Base-by-base conservation (phyloP, 2,113 vertebrate species). In the Cacatua alba region DNA sequence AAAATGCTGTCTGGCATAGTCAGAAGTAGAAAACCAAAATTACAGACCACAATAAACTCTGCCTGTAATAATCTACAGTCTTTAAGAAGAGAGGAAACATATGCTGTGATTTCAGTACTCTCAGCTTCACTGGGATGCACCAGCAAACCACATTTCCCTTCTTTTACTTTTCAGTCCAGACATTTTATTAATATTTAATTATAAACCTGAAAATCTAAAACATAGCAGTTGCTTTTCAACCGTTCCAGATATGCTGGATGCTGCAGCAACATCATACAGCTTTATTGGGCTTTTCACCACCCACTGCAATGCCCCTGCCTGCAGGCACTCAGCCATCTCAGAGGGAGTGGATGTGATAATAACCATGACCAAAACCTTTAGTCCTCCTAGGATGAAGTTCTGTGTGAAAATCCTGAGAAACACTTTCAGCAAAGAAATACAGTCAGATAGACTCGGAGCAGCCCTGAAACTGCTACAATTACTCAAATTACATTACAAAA, bases 21-120 rank as follows among this genome's bases (percentile, higher is more conserved):
- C 69, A 84, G 63, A 93, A 94, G 86, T n/a, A 95, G 80, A 95
- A 96, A 95, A 87, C 80, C 90, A 95, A 92, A 96, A 96, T 96
- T 95, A 96, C 7, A 93, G 86, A 68, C 72, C 80, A 92, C 77
- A 91, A 88, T 96, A 95, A 96, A 96, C 68, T 71, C 85, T 90
- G 87, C 48, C 76, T 95, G 85, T 86, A 96, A 93, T 94, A 97
- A 95, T 72, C 88, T 86, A 37, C 80, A 88, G 59, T 81, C 80
- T 71, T 95, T 71, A 76, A 85, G 72, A 64, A 93, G 88, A 96
- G 44, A 81, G 71, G 90, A 96, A 96, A 93, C 88, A 84, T 79
- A 86, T 92, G 92, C 52, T 93, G 76, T 82, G 88, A 88, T 79
- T 94, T 92, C 76, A 76, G 62, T 15, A 72, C 72, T 84, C 77